Conservation (phyloP, 2,113 vertebrate genomes). For the Hymenochirus boettgeri region DNA sequence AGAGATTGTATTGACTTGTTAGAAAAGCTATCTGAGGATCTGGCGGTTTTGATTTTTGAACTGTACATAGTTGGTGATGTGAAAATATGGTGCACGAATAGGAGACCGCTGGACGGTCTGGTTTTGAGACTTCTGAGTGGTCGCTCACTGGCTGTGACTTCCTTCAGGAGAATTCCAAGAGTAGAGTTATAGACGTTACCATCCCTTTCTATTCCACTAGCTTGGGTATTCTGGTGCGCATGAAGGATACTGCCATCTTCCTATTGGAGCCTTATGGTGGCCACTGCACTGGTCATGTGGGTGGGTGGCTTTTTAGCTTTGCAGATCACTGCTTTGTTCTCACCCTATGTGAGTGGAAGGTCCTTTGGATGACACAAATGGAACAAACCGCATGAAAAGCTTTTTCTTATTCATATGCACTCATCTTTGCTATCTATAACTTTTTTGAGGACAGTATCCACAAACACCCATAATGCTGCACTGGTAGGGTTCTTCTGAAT, state of each 20-base stretch:
- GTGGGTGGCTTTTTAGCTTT: slow-evolving; percentile 89
- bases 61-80: slow-evolving; percentile 91
- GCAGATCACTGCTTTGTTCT: slow-evolving; percentile 89
- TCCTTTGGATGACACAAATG: slow-evolving; percentile 89
- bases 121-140: slow-evolving; percentile 86
- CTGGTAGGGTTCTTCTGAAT: slow-evolving; percentile 93
- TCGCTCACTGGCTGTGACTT: slow-evolving; percentile 91
- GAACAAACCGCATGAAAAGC: slow-evolving; percentile 80
- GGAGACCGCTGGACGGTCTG: slow-evolving; percentile 86
- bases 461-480: slow-evolving; percentile 97
- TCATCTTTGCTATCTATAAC: slow-evolving; percentile 96
- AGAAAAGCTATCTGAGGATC: slow-evolving; percentile 84
- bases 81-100: slow-evolving; percentile 83
- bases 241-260: slow-evolving; percentile 81
- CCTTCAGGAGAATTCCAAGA: slow-evolving; percentile 94
- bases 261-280: slow-evolving; percentile 94
- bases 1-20: slow-evolving; percentile 93
- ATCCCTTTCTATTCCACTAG: slow-evolving; percentile 97
- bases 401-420: slow-evolving; percentile 96
- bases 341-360: slow-evolving; percentile 94
- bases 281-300: slow-evolving; percentile 97
- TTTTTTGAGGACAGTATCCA: slow-evolving; percentile 88
- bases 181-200: slow-evolving; percentile 91
- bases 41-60: slow-evolving; percentile 83
- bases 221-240: slow-evolving; percentile 89